A percentile compares a stretch with the other conserved stretches of the same genome.
phyloP scores from a whole-genome alignment of 2,113 vertebrate genomes.

The Plectropomus leopardus region DNA sequence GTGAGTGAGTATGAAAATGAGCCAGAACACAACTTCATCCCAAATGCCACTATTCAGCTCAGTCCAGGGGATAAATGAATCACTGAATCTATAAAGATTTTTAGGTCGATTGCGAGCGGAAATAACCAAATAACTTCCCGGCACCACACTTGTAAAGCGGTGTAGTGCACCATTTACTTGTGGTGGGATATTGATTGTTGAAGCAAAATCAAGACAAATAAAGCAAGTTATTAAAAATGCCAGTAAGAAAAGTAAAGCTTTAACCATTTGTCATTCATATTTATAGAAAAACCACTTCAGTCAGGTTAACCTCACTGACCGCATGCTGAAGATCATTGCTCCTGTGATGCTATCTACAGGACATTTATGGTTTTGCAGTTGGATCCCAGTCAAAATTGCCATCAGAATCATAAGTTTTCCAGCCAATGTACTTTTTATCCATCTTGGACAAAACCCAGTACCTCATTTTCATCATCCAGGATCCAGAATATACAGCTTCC shows the following conservation, averaged over 20 bases:
- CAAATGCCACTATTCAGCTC: not conserved
- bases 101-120: not conserved
- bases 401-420: not conserved
- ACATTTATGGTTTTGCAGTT: not conserved
- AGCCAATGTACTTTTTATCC: not conserved
- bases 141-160: not conserved
- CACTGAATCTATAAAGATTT: not conserved
- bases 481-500: not conserved
- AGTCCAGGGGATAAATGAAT: conserved; percentile 25
- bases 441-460: not conserved
- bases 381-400: not conserved
- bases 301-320: not conserved
- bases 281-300: not conserved
- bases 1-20: conserved; percentile 19
- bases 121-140: not conserved
- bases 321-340: conserved; percentile 9
- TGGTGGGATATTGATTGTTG: not conserved
- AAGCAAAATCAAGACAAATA: conserved; percentile 8
- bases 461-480: not conserved
- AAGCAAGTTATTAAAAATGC: not conserved
- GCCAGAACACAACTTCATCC: conserved; percentile 16
- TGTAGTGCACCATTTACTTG: not conserved
- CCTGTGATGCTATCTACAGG: conserved; percentile 64
- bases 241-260: not conserved
- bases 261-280: not conserved